Conservation (phyloP, 2,888 invertebrate species). For the Anorthoa munda region DNA sequence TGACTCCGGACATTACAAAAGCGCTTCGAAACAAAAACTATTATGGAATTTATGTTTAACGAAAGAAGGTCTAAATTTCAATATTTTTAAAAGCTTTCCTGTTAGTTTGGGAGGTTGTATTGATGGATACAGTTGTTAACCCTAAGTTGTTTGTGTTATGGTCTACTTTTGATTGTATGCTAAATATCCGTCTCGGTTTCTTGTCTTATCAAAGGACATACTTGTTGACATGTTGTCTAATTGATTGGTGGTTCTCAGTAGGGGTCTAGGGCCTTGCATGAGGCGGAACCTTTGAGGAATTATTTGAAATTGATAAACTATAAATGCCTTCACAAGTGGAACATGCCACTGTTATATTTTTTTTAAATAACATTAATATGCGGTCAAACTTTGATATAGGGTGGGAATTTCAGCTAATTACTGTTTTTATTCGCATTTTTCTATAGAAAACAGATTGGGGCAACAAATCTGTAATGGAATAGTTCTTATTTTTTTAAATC, state of each 20-base stretch:
- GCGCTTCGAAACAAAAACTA: constrained; percentile 60
- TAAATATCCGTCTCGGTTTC: constrained; percentile 75
- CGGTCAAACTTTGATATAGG: constrained; percentile 72
- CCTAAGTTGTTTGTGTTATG: constrained; percentile 82
- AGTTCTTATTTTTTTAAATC: background rate
- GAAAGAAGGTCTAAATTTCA: constrained; percentile 70
- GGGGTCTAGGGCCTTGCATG: constrained; percentile 86
- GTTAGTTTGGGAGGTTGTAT: constrained; percentile 71
- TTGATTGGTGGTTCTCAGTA: constrained; percentile 90
- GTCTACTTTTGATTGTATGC: constrained; percentile 80
- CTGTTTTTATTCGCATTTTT: constrained; percentile 19
- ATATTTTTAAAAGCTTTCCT: constrained; percentile 53
- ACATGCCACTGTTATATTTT: constrained; percentile 89
- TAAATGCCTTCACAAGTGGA: constrained; percentile 87
- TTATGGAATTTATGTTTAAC: constrained; percentile 50
- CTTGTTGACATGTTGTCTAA: constrained; percentile 91
- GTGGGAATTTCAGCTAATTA: constrained; percentile 57
- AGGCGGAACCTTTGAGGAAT: constrained; percentile 89
- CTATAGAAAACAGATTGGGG: background rate
- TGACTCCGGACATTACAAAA: constrained; percentile 76
- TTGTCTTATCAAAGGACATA: constrained; percentile 88
- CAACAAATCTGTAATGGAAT: background rate
- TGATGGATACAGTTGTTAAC: constrained; percentile 76
- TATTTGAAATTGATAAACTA: constrained; percentile 90
- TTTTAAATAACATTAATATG: constrained; percentile 71